phyloP scores from a whole-genome alignment of 1,140 invertebrate genomes.

The Cyrtorhinus lividipennis region DNA sequence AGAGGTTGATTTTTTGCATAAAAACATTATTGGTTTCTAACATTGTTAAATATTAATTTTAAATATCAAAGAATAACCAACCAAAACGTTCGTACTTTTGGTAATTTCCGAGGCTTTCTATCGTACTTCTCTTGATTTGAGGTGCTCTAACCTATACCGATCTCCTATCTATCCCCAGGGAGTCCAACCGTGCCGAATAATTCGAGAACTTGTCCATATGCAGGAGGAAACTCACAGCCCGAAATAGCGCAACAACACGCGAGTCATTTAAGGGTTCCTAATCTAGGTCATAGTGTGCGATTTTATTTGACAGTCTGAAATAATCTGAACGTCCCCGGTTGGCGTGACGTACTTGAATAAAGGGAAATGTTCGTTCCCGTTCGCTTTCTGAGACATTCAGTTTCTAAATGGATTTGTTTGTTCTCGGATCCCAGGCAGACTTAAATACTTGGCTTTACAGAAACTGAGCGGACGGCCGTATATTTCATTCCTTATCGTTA shows the following conservation, averaged over 20 bases:
- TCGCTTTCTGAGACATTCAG: not conserved
- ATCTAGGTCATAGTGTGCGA: not conserved
- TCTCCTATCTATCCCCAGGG: too few relatives aligned
- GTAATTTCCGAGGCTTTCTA: too few relatives aligned
- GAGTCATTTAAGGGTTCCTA: not conserved
- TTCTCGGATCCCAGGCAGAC: not conserved
- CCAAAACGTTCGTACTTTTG: too few relatives aligned
- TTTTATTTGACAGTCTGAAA: not conserved
- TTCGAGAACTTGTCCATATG: not conserved
- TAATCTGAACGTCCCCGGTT: not conserved
- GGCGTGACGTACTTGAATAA: not conserved
- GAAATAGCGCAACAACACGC: not conserved
- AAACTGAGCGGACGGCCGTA: not conserved
- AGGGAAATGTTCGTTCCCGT: not conserved
- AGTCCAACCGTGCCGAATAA: too few relatives aligned
- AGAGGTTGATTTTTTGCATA: too few relatives aligned
- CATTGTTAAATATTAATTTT: too few relatives aligned
- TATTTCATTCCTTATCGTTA: not conserved
- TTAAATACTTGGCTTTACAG: not conserved
- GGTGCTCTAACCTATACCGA: too few relatives aligned
- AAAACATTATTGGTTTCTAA: too few relatives aligned
- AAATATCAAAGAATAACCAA: too few relatives aligned
- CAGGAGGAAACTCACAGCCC: not conserved
- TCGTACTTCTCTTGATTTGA: too few relatives aligned
- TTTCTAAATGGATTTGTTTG: not conserved